phyloP scores from a whole-genome alignment of 1,140 invertebrate species.

The Cydia amplana region DNA sequence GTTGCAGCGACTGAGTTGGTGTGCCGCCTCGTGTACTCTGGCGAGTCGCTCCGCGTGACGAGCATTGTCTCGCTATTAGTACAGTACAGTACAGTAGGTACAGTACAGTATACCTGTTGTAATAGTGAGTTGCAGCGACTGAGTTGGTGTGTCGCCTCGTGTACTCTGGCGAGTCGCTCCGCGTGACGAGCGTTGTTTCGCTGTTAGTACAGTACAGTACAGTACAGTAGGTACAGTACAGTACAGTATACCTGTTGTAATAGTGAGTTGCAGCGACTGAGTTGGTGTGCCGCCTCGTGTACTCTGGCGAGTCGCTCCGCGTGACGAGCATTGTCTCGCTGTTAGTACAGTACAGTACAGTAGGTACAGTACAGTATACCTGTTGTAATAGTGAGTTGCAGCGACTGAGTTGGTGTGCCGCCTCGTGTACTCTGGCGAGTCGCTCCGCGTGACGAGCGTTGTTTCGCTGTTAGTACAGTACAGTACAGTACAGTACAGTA shows the following conservation, averaged over 20 bases:
- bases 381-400: no score
- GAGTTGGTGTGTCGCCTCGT: background rate
- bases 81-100: background rate
- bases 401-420: constrained; percentile 81
- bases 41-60: background rate
- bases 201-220: no score
- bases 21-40: background rate
- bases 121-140: background rate
- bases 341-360: no score
- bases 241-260: no score
- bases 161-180: background rate
- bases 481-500: no score
- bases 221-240: no score
- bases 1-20: background rate
- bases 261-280: background rate
- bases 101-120: no score
- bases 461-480: no score
- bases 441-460: background rate
- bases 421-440: constrained; percentile 83
- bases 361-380: no score
- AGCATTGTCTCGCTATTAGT: background rate
- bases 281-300: constrained; percentile 63
- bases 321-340: constrained; percentile 55
- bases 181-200: no score
- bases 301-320: constrained; percentile 89